Evolutionary conservation across 2,113 vertebrate species (phyloP), one percentile per base, ranked within the genome.

Genomic region (Corythornis vintsioides): DNA sequence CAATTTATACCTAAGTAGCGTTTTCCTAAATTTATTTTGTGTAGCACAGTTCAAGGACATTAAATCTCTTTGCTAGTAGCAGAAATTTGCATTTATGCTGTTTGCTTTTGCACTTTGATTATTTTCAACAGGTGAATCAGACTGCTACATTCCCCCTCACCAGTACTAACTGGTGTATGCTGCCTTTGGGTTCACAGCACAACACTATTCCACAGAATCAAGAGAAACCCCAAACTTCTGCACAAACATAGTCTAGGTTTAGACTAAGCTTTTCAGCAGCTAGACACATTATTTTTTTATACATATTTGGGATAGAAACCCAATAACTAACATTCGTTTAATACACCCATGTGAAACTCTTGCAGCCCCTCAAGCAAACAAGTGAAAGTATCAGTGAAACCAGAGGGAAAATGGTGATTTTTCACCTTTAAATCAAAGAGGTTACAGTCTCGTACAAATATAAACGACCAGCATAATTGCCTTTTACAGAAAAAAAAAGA

Each of bases 11-110:
- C 25, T 20, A 66, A 69, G 45, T 55, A 82, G 12, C 47, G 55
- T 84, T 86, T 69, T 78, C 40, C 86, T 76, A 57, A 63, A 85
- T 85, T 93, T 93, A 13, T 87, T 87, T 76, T 52, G 74, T 70
- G 86, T 31, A 73, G 78, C 47, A 79, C 71, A 87, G 78, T 55
- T 92, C 88, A 94, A 94, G 93, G 90, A 78, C 93, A 82, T 72
- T 64, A 78, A 40, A 67, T 72, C 89, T 93, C 72, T 50, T 31
- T 65, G 84, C 59, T 79, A 73, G 20, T 63, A 92, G 73, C 43
- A 90, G 81, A 83, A 89, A 90, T 80, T 84, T 79, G 64, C 38
- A 93, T 92, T 89, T 38, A 26, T 55, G 60, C 33, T 63, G 55
- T 70, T 92, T 93, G 66, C 16, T 72, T 93, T 88, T 82, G 42